A percentile compares a stretch with the other conserved stretches of the same genome.
These are phyloP conservation scores for Anastrepha obliqua DNA, from an alignment of 1,140 invertebrate species.

Conservation along the genomic window DNA sequence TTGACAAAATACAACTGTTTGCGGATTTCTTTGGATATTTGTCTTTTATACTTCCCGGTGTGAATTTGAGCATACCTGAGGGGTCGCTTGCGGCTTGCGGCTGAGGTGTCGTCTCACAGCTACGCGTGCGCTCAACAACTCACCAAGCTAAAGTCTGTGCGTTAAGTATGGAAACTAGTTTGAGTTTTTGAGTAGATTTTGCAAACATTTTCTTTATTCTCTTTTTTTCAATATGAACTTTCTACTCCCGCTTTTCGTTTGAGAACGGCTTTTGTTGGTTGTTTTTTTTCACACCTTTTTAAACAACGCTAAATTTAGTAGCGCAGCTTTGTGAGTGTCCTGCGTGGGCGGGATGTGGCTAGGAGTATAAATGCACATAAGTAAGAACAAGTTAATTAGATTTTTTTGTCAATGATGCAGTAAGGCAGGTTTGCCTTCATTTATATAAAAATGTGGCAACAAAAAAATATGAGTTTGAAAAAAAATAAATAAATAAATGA, in stretches of 20 bases:
- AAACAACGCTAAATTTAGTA: slow-evolving; percentile 41
- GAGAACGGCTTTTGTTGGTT: neutral
- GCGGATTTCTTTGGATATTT: neutral
- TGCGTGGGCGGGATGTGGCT: slow-evolving; percentile 11
- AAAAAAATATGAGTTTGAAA: neutral
- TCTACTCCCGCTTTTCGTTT: slow-evolving; percentile 28
- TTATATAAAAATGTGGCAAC: neutral
- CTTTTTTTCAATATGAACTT: slow-evolving; percentile 14
- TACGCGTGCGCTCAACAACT: slow-evolving; percentile 30
- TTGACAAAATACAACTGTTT: neutral
- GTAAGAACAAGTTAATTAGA: slow-evolving; percentile 48
- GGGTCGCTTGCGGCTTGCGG: neutral
- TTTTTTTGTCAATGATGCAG: neutral
- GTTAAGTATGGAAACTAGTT: neutral
- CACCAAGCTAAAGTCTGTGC: neutral
- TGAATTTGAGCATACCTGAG: neutral
- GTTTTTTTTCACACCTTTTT: neutral
- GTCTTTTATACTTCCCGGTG: slow-evolving; percentile 23
- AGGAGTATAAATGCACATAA: neutral
- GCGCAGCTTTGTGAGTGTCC: neutral
- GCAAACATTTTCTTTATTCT: neutral
- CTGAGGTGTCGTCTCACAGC: neutral
- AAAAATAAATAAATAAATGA: neutral
- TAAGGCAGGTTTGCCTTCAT: slow-evolving; percentile 23
- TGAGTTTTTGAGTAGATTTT: slow-evolving; percentile 5